These are phyloP conservation scores for Philaethria dido DNA, from an alignment of 2,888 invertebrate species.

Conservation along the genomic window DNA sequence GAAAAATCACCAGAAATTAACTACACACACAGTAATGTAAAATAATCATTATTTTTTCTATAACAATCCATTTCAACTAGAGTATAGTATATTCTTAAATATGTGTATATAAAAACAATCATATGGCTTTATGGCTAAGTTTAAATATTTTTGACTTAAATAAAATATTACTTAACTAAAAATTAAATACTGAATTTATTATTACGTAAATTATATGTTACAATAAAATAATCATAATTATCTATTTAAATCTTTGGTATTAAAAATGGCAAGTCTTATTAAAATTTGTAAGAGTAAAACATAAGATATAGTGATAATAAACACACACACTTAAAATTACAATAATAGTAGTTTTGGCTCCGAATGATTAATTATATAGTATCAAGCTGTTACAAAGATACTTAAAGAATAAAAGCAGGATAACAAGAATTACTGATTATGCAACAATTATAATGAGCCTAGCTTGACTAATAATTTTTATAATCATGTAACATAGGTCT, in stretches of 20 bases:
- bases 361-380: neutral
- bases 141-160: neutral
- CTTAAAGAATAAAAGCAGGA: slow-evolving; percentile 6
- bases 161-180: neutral
- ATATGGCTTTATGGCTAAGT: neutral
- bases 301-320: neutral
- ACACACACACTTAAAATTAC: slow-evolving; percentile 3
- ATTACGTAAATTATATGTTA: neutral
- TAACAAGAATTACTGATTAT: slow-evolving; percentile 10
- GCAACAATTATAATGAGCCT: slow-evolving; percentile 4
- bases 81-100: neutral
- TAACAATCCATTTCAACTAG: slow-evolving; percentile 13
- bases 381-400: slow-evolving; percentile 3
- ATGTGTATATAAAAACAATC: neutral
- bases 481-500: neutral
- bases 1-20: neutral
- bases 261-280: neutral
- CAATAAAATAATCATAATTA: neutral
- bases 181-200: neutral
- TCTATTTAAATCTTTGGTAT: too few relatives aligned
- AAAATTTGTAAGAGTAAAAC: neutral
- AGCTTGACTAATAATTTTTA: slow-evolving; percentile 13
- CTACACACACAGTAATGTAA: neutral
- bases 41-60: neutral
- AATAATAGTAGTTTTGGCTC: neutral